Conservation (phyloP, 2,888 invertebrate species). For the Desoria tigrina region DNA sequence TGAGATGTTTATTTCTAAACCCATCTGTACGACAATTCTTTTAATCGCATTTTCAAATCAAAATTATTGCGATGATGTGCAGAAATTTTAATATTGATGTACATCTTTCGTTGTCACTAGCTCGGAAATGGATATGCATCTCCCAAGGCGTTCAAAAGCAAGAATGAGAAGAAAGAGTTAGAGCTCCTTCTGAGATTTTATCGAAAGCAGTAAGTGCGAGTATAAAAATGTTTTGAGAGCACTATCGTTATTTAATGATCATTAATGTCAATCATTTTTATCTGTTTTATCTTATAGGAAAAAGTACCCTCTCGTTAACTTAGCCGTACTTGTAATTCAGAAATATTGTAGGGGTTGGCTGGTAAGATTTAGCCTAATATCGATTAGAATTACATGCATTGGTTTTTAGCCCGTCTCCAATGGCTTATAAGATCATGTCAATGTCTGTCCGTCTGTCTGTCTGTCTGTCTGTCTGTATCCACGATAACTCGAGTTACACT, state of each 20-base stretch:
- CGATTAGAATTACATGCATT: too few relatives aligned
- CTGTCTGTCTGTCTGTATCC: too few relatives aligned
- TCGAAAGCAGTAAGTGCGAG: background rate
- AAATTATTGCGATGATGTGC: too few relatives aligned
- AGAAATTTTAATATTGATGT: too few relatives aligned
- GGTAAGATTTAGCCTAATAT: too few relatives aligned
- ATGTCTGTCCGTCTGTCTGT: too few relatives aligned
- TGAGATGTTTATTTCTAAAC: constrained; percentile 34
- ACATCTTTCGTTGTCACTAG: too few relatives aligned
- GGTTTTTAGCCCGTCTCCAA: too few relatives aligned
- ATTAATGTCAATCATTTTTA: background rate
- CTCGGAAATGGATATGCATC: too few relatives aligned
- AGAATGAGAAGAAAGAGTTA: background rate
- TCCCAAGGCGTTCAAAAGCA: background rate
- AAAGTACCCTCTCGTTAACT: background rate
- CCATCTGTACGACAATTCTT: constrained; percentile 34
- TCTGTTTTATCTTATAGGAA: background rate
- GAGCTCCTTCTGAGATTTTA: background rate
- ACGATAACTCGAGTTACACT: too few relatives aligned
- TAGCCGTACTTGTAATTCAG: constrained; percentile 31
- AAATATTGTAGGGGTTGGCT: constrained; percentile 39
- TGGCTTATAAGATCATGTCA: too few relatives aligned
- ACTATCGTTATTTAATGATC: background rate
- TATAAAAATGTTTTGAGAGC: too few relatives aligned
- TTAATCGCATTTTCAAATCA: background rate